Conservation (phyloP, 1,140 invertebrate species). For the Asobara japonica region DNA sequence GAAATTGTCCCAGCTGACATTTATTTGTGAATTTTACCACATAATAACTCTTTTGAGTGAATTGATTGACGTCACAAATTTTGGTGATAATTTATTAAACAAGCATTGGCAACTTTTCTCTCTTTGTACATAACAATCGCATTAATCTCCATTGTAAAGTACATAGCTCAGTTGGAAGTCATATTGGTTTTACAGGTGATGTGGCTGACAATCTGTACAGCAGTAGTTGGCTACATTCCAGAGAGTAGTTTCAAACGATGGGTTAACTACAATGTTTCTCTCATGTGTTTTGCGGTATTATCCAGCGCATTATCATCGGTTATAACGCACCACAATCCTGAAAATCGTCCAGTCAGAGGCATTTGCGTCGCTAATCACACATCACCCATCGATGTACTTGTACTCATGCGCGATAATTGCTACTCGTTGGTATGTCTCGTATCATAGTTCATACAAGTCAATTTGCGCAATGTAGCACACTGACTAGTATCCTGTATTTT, state of each 20-base stretch:
- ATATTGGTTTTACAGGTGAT: conserved; percentile 73
- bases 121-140: too few species aligned
- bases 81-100: too few species aligned
- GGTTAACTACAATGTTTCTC: conserved; percentile 81
- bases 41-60: too few species aligned
- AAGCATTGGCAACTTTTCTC: too few species aligned
- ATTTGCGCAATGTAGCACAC: not conserved
- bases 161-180: conserved; percentile 43
- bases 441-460: not conserved
- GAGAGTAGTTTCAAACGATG: conserved; percentile 79
- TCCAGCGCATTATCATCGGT: conserved; percentile 89
- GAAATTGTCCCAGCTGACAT: too few species aligned
- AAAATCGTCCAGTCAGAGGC: conserved; percentile 82
- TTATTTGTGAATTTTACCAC: too few species aligned
- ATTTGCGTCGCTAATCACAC: conserved; percentile 99
- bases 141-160: not conserved
- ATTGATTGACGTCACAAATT: not conserved
- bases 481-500: not conserved
- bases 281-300: conserved; percentile 90
- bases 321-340: conserved; percentile 87
- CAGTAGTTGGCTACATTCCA: conserved; percentile 83
- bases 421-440: conserved; percentile 92
- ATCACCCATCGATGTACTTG: conserved; percentile 96
- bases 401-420: conserved; percentile 96
- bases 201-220: conserved; percentile 85